Percentiles rank a stretch among this genome's conserved stretches.
These are phyloP conservation scores for Thyatira batis DNA, from an alignment of 2,888 invertebrate genomes.

Conservation along the genomic window DNA sequence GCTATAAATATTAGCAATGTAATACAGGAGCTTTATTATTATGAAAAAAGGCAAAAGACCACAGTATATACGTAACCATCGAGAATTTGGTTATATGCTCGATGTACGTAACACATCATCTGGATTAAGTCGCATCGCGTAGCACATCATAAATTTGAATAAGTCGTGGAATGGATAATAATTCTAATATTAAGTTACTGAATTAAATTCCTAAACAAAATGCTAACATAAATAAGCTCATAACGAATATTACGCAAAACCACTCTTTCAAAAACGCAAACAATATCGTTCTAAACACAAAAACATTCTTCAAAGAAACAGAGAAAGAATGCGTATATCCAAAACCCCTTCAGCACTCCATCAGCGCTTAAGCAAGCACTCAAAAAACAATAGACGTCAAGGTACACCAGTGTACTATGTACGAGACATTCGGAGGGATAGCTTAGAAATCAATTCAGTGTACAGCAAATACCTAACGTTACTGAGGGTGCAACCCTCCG, in stretches of 20 bases:
- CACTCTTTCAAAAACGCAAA: background rate
- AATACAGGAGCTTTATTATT: too few relatives aligned
- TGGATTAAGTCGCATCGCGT: too few relatives aligned
- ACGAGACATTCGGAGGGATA: conserved; percentile 37
- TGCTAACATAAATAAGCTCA: too few relatives aligned
- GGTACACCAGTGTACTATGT: conserved; percentile 13
- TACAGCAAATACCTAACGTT: conserved; percentile 35
- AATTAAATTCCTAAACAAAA: too few relatives aligned
- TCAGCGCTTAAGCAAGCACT: conserved; percentile 17
- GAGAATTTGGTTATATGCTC: too few relatives aligned
- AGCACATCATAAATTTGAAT: too few relatives aligned
- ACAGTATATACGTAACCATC: too few relatives aligned
- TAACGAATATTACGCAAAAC: background rate
- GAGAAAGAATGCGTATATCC: background rate
- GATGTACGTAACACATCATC: too few relatives aligned
- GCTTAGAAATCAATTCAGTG: conserved; percentile 66
- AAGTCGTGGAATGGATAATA: too few relatives aligned
- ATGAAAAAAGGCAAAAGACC: too few relatives aligned
- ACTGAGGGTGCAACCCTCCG: conserved; percentile 47
- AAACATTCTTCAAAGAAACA: background rate
- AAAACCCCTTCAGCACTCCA: conserved; percentile 5
- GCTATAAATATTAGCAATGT: too few relatives aligned
- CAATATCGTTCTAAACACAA: background rate
- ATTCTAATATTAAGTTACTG: too few relatives aligned
- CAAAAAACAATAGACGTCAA: conserved; percentile 39